Conservation (phyloP, 2,888 invertebrate species). For the Scaptomyza flava region DNA sequence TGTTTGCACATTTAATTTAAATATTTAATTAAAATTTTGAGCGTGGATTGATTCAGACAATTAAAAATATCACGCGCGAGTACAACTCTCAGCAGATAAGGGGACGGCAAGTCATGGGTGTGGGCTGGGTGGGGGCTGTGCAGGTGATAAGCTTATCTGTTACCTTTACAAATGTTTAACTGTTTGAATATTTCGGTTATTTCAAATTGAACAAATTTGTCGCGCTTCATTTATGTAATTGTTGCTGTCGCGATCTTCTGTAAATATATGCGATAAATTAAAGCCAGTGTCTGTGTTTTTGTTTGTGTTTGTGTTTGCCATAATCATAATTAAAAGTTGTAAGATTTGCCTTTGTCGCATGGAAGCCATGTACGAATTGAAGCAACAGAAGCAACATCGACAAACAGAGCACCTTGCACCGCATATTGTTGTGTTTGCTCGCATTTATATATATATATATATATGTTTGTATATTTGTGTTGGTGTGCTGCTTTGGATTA, state of each 20-base stretch:
- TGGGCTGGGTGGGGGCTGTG: not conserved
- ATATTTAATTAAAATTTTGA: slow-evolving; percentile 77
- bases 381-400: slow-evolving; percentile 23
- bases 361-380: slow-evolving; percentile 49
- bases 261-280: slow-evolving; percentile 50
- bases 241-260: slow-evolving; percentile 10
- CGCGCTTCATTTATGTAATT: slow-evolving; percentile 6
- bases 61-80: slow-evolving; percentile 64
- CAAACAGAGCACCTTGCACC: slow-evolving; percentile 50
- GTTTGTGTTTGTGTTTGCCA: slow-evolving; percentile 49
- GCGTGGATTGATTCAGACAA: slow-evolving; percentile 77
- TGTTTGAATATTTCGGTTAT: slow-evolving; percentile 39
- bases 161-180: slow-evolving; percentile 20
- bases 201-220: slow-evolving; percentile 52
- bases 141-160: not conserved
- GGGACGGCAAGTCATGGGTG: too few relatives aligned
- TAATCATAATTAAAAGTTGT: slow-evolving; percentile 72
- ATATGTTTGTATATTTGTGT: slow-evolving; percentile 12
- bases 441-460: not conserved
- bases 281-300: slow-evolving; percentile 18
- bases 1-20: slow-evolving; percentile 73
- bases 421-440: slow-evolving; percentile 2
- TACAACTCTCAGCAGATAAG: slow-evolving; percentile 4
- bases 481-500: slow-evolving; percentile 41
- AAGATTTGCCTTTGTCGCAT: slow-evolving; percentile 30